Base-by-base conservation (phyloP, 2,797 vertebrate genomes). In the Microctenopoma lineatum region DNA sequence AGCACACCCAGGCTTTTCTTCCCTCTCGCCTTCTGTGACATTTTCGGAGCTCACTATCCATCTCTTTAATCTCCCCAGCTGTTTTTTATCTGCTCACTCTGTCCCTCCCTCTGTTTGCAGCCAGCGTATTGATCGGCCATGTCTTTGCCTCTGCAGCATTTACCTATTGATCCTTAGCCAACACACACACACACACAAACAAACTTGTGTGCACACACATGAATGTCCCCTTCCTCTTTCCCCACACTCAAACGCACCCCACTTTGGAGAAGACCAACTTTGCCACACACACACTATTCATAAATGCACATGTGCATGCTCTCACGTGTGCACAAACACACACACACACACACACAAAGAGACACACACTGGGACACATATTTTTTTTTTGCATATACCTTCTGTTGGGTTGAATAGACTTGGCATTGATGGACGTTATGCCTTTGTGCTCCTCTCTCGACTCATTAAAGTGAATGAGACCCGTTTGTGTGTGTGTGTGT, bases 121-220 rank as follows among this genome's bases (percentile, higher is more conserved):
- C 85, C 86, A 77, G 83, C 83, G 64, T 94, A 95, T 95, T 93
- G 93, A 95, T 95, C 83, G 90, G 87, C 90, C 87, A 88, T 91
- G 92, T 93, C 92, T 94, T 93, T 93, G 87, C 90, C 88, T 93
- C 90, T 91, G 88, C 92, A 91, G 92, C 90, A 91, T 84, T 84
- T 92, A 89, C 89, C 79, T 94, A 95, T 95, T 94, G 93, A 95
- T 94, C 92, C 85, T 87, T 58, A 84, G 84, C 85, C 79, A 79
- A 81, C 74, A 83, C 68, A 53, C 66, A 81, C 74, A 83, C 68
- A 53, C 66, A 73, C 68, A 60, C 65, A 70, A 52, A 61, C 77
- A 42, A 15, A 42, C 41, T 42, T 42, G 14, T 41, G 15, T 42
- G 41, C 15, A 45, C 68, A 78, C 71, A 70, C 56, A 56, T 26